A percentile compares a stretch with the other conserved stretches of the same genome.
phyloP scores from a whole-genome alignment of 1,140 invertebrate genomes.

The Carposina sasakii region DNA sequence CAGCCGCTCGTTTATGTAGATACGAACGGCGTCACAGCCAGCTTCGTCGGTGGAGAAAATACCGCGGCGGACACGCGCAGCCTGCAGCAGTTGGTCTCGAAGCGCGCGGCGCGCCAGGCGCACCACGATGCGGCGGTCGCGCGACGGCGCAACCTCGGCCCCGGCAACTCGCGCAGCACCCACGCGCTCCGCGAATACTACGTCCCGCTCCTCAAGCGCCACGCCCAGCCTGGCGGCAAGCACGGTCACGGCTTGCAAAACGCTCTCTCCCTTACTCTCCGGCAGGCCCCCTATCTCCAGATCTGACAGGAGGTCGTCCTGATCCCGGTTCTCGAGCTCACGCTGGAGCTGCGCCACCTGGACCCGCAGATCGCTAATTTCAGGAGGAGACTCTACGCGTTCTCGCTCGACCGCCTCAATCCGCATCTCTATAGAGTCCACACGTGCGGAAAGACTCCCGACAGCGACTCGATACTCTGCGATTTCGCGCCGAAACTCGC shows the following conservation, averaged over 20 bases:
- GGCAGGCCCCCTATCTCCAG: not conserved
- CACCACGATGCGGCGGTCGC: constrained; percentile 7
- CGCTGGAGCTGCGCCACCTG: too few species aligned
- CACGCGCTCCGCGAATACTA: not conserved
- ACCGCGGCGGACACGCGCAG: constrained; percentile 8
- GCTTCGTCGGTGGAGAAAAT: not conserved
- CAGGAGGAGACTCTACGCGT: too few species aligned
- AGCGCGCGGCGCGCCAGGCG: constrained; percentile 9
- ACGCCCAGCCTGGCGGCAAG: not conserved
- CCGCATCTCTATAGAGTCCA: too few species aligned
- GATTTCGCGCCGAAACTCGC: too few species aligned
- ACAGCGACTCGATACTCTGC: too few species aligned
- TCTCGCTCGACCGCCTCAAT: too few species aligned
- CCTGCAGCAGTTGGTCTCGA: constrained; percentile 1
- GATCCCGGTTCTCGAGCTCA: too few species aligned
- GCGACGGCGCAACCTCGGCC: not conserved
- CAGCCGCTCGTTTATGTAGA: constrained; percentile 6
- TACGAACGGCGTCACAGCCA: not conserved
- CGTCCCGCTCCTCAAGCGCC: not conserved
- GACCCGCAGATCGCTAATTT: too few species aligned
- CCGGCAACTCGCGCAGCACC: not conserved
- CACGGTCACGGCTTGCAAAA: not conserved
- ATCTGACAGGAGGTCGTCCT: not conserved
- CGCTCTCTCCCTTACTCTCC: not conserved
- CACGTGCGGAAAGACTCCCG: too few species aligned